phyloP scores from a whole-genome alignment of 2,113 vertebrate genomes.

The Lepisosteus oculatus region DNA sequence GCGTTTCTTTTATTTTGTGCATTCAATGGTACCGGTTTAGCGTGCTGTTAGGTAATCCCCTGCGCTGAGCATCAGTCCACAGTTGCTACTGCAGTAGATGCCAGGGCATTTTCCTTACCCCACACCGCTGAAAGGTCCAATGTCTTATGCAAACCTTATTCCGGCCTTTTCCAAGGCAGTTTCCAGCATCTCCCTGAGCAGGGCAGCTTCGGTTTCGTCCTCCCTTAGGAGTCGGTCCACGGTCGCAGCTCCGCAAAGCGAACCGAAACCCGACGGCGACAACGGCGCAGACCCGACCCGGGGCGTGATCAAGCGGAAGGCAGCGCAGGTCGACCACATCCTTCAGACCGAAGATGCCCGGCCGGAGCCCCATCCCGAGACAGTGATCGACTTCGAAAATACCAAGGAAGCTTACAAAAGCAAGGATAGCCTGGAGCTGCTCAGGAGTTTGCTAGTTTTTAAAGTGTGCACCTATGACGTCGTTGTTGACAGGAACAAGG shows the following conservation, averaged over 20 bases:
- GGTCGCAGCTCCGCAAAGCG: constrained; percentile 10
- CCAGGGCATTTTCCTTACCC: neutral
- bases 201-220: constrained; percentile 4
- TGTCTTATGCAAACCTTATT: constrained; percentile 43
- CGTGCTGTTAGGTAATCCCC: too few relatives aligned
- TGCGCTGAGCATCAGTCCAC: too few relatives aligned
- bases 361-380: constrained; percentile 11
- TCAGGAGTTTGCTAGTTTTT: constrained; percentile 67
- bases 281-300: neutral
- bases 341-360: constrained; percentile 14
- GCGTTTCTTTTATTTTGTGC: too few relatives aligned
- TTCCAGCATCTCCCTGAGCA: constrained; percentile 13
- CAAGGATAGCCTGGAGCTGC: constrained; percentile 71
- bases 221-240: constrained; percentile 42
- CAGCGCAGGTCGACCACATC: constrained; percentile 7
- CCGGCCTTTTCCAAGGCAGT: constrained; percentile 25
- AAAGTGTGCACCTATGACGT: constrained; percentile 67
- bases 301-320: neutral
- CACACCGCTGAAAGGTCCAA: constrained; percentile 7
- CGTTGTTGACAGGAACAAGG: constrained; percentile 63
- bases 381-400: constrained; percentile 58
- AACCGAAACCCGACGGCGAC: constrained; percentile 5
- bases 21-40: too few relatives aligned
- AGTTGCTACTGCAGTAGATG: too few relatives aligned
- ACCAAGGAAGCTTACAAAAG: constrained; percentile 67